A percentile compares a stretch with the other conserved stretches of the same genome.
Conservation (phyloP, 2,113 vertebrate species). For the Periophthalmodon schlosseri region DNA sequence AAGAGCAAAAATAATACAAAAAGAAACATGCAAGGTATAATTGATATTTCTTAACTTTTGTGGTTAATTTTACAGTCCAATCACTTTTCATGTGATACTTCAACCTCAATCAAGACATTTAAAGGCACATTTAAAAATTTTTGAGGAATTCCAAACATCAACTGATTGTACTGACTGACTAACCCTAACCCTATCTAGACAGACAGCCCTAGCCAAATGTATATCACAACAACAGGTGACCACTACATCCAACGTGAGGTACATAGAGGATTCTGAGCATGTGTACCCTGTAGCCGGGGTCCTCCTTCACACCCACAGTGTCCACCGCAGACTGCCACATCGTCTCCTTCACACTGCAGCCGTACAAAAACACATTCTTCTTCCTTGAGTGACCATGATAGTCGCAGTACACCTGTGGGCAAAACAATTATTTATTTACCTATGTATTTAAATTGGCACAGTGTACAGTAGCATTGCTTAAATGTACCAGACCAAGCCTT, state of each 20-base stretch:
- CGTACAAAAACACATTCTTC: constrained; percentile 93
- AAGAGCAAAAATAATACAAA: too few species aligned
- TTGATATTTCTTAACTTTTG: too few species aligned
- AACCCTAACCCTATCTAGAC: too few species aligned
- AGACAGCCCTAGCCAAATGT: too few species aligned
- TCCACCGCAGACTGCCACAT: constrained; percentile 85
- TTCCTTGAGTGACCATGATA: constrained; percentile 93
- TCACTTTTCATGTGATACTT: too few species aligned
- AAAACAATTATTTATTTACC: neutral
- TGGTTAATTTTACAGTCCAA: too few species aligned
- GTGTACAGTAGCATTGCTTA: neutral
- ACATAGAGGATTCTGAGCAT: neutral
- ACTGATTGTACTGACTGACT: too few species aligned
- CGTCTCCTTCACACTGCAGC: constrained; percentile 92
- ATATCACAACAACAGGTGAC: neutral
- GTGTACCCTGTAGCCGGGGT: constrained; percentile 86
- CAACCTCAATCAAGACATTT: too few species aligned
- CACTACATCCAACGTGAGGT: neutral
- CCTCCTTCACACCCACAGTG: constrained; percentile 77
- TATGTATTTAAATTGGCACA: neutral
- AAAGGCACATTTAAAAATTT: too few species aligned
- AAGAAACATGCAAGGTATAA: too few species aligned
- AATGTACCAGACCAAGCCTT: too few species aligned
- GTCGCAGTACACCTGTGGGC: constrained; percentile 89
- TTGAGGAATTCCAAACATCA: neutral